Base-by-base conservation (phyloP, 2,797 vertebrate species). In the Oreonectes daqikongensis region DNA sequence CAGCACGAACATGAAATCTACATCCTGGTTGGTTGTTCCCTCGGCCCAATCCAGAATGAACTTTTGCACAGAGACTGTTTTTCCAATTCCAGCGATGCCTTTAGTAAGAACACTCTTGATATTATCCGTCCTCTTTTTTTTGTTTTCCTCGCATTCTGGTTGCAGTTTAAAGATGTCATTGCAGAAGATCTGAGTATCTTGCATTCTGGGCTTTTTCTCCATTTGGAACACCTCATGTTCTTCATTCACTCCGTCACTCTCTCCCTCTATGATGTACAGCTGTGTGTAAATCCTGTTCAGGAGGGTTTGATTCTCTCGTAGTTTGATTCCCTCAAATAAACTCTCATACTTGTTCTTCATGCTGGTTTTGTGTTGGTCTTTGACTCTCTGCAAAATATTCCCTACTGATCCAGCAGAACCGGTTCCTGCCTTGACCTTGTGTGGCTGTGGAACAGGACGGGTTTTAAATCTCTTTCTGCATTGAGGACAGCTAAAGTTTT, bases 71-170 rank as follows among this genome's bases (percentile, higher is more conserved):
- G 79, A 81, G 28, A 81, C 69, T 0, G 82, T 84, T 79, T 84
- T 84, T 22, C 77, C 82, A 52, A 84, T 84, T 20, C 82, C 82
- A 48, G 79, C 77, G n/a, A 84, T 77, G 5, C 82, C 82, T 77
- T 69, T 81, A 35, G 82, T 84, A 20, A 84, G 59, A 22, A 79
- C 73, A 3, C 26, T 69, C 64, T 52, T 79, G 8, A 74, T 5
- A 2, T 69, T 75, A 22, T 69, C 50, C 46, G 60, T 30, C n/a
- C 40, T 42, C 40, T 14, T 10, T 24, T 11, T 12, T 69, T 3
- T 40, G 1, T 42, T 38, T 65, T 22, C 42, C n/a, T 28, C 17
- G 22, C 8, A 30, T 38, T 30, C 10, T 59, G 40, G 20, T n/a
- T 52, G 40, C 17, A 40, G 57, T 53, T 77, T 48, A 40, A 80